Evolutionary conservation across 2,113 vertebrate species (phyloP), one percentile per base, ranked within the genome.

Genomic region (Ariopsis seemanni): DNA sequence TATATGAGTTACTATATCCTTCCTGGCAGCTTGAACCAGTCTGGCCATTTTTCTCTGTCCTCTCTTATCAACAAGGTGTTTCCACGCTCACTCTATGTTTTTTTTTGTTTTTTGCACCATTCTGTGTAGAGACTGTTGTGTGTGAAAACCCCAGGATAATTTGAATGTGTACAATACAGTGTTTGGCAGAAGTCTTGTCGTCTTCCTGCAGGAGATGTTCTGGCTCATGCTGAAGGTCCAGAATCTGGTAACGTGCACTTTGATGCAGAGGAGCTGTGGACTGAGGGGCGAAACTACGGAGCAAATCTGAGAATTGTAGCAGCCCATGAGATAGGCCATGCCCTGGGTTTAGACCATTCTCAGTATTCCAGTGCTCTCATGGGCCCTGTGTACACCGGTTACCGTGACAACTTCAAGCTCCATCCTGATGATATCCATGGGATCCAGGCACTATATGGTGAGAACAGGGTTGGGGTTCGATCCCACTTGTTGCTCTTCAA

Each of bases 311-410:
- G 95, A 84, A 96, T 97, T 60, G 96, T 97, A 0, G 96, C 97
- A 0, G 95, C 96, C 15, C 97, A 97, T 2, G 97, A 97, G 92
- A 94, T 97, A 2, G 97, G 97, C 84, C 97, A 97, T 0, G 95
- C 96, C 18, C 93, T 97, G 2, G 97, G 97, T 18, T 93, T 97
- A 74, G 96, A 96, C n/a, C 97, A 97, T 90, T 97, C 97, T 0
- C 94, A 95, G 58, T 90, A 95, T 60, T 85, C 91, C 69, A 90
- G 69, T 2, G 96, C 97, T 0, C 93, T 97, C 78, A 97, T 97
- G 96, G 96, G 94, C 2, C 96, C 97, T 1, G 90, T 97, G 55
- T 97, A 97, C 85, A 82, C 65, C n/a, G 97, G 97, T 8, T 97
- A 96, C 91, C 93, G 71, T 42, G 87, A 93, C 3, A 74, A 92